Percentiles rank a stretch among this genome's conserved stretches.
phyloP scores from a whole-genome alignment of 2,888 invertebrate genomes.

The Conistra vaccinii region DNA sequence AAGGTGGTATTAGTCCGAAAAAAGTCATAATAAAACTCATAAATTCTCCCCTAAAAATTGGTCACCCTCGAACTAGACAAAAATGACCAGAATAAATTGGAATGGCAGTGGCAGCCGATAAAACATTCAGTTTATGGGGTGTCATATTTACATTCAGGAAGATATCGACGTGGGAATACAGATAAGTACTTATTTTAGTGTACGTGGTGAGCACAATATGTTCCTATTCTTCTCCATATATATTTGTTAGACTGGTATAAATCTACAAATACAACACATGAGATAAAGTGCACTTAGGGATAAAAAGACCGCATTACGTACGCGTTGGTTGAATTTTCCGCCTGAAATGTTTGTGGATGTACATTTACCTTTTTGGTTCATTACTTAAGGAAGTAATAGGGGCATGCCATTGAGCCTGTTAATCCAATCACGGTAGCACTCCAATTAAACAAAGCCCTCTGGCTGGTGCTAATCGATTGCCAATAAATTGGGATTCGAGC shows the following conservation, averaged over 20 bases:
- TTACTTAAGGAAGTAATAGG: slow-evolving; percentile 73
- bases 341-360: slow-evolving; percentile 55
- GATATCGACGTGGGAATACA: slow-evolving; percentile 85
- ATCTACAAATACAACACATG: slow-evolving; percentile 44
- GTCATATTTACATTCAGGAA: slow-evolving; percentile 90
- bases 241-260: slow-evolving; percentile 55
- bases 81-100: slow-evolving; percentile 91
- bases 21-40: slow-evolving; percentile 83
- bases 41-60: slow-evolving; percentile 88
- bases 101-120: slow-evolving; percentile 89
- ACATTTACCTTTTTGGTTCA: slow-evolving; percentile 73
- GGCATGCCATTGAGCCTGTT: slow-evolving; percentile 73
- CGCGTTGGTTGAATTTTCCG: slow-evolving; percentile 49
- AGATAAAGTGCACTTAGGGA: slow-evolving; percentile 41
- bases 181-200: slow-evolving; percentile 79
- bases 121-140: slow-evolving; percentile 90
- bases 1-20: slow-evolving; percentile 81
- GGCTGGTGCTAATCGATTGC: slow-evolving; percentile 84
- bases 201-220: slow-evolving; percentile 71
- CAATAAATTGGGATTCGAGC: slow-evolving; percentile 82
- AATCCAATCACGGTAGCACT: slow-evolving; percentile 85
- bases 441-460: slow-evolving; percentile 85
- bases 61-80: slow-evolving; percentile 88
- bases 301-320: slow-evolving; percentile 49
- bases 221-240: slow-evolving; percentile 65